Evolutionary conservation across 2,113 vertebrate genomes (phyloP), one percentile per base, ranked within the genome.

Genomic region (Neoarius graeffei): DNA sequence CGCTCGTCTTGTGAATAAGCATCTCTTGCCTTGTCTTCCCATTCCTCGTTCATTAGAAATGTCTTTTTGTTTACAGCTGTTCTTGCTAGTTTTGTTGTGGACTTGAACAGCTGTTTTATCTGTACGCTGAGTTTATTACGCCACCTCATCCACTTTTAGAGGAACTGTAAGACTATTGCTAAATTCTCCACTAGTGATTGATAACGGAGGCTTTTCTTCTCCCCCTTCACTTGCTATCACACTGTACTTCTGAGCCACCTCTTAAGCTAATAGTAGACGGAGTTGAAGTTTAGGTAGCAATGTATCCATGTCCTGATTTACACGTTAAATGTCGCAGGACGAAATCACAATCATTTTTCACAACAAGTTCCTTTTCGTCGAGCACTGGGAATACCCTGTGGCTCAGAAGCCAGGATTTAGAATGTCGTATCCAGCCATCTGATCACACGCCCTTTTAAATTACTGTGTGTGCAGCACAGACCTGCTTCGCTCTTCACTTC

Each of bases 211-310:
- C 85, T 77, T 87, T 80, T 59, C 42, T 85, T 42, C 35, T 42
- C 2, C 35, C 35, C 35, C 35, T 92, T 90, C 92, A 93, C 89
- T 88, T 89, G 87, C 0, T 2, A 19, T 92, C 91, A 92, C 92
- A 90, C 14, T 59, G 30, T 10, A 80, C 48, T 59, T 85, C 52
- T 25, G 85, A 69, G 23, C 89, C 66, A 83, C 87, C 74, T 83
- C 48, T 54, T 54, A 50, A 77, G 74, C 48, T 77, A 54, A 77
- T 77, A n/a, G 11, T 27, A 62, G 25, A n/a, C 14, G 1, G 27
- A 74, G 11, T n/a, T 73, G 14, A 30, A 30, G 8, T 23, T 74
- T 42, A 42, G 30, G 54, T 42, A 74, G 52, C 30, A 3, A 11
- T 57, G 74, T 9, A 86, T 35, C 59, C 2, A n/a, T 64, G 48